Percentiles rank a stretch among this genome's conserved stretches.
Conservation (phyloP, 2,797 vertebrate genomes). For the Eidolon dupreanum region DNA sequence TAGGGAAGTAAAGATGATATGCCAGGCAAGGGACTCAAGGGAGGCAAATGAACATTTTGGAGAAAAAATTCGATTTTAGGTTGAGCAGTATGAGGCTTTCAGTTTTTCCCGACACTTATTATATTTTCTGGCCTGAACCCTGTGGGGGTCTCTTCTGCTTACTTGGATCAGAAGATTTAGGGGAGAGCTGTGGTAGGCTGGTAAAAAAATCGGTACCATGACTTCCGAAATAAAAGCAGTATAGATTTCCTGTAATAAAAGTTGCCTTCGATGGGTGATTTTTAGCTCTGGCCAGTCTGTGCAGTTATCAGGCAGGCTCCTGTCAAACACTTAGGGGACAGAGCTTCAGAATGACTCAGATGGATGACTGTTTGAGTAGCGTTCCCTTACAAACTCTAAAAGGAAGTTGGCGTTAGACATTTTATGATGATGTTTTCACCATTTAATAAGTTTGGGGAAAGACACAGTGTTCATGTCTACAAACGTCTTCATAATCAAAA, state of each 20-base stretch:
- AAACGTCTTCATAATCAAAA: neutral
- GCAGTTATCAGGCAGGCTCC: neutral
- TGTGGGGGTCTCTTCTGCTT: neutral
- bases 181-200: neutral
- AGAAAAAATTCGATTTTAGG: neutral
- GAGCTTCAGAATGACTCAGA: neutral
- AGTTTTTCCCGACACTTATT: neutral
- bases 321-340: neutral
- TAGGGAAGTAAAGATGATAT: neutral
- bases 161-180: neutral
- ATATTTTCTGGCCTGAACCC: neutral
- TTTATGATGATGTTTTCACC: neutral
- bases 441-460: neutral
- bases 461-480: accelerated
- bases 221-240: neutral
- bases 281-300: neutral
- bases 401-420: neutral
- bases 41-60: neutral
- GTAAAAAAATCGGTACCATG: neutral
- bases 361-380: neutral
- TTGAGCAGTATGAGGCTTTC: neutral
- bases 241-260: neutral
- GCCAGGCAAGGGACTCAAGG: neutral
- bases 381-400: neutral
- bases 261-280: neutral